Evolutionary conservation across 2,113 vertebrate species (phyloP).

Genomic region (Aptenodytes patagonicus): DNA sequence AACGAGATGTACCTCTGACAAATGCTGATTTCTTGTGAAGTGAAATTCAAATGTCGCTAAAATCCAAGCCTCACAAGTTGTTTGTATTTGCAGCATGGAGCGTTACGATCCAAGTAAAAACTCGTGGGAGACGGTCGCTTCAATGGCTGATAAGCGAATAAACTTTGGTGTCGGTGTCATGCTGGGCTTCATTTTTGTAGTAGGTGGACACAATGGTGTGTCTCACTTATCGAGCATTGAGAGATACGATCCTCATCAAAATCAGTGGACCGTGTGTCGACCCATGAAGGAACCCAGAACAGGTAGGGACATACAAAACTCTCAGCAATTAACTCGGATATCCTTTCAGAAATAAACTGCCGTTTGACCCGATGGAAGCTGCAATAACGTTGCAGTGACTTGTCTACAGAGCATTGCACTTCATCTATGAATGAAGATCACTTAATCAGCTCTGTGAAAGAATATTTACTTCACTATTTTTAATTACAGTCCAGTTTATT

Average conservation of each 20-base stretch:
- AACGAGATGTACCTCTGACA: not conserved
- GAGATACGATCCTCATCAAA: constrained; percentile 95
- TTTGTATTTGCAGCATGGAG: constrained; percentile 84
- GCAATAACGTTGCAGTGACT: accelerated
- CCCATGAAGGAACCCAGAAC: constrained; percentile 97
- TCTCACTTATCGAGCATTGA: constrained; percentile 97
- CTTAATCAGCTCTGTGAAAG: not conserved
- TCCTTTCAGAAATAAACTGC: accelerated
- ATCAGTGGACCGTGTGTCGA: constrained; percentile 95
- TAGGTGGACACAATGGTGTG: constrained; percentile 96
- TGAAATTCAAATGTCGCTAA: not conserved
- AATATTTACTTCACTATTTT: not conserved
- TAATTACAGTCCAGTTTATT: not conserved
- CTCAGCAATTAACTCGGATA: accelerated
- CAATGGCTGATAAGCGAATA: constrained; percentile 97
- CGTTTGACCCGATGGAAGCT: accelerated
- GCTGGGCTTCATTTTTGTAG: constrained; percentile 98
- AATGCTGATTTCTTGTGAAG: not conserved
- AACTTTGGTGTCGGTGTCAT: constrained; percentile 97
- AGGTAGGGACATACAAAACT: constrained; percentile 70
- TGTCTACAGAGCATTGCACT: not conserved
- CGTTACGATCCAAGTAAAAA: constrained; percentile 95
- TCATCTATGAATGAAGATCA: accelerated
- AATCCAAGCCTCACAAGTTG: not conserved
- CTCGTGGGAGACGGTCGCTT: constrained; percentile 94